Evolutionary conservation across 2,797 vertebrate species (phyloP).

Genomic region (Dallia pectoralis): DNA sequence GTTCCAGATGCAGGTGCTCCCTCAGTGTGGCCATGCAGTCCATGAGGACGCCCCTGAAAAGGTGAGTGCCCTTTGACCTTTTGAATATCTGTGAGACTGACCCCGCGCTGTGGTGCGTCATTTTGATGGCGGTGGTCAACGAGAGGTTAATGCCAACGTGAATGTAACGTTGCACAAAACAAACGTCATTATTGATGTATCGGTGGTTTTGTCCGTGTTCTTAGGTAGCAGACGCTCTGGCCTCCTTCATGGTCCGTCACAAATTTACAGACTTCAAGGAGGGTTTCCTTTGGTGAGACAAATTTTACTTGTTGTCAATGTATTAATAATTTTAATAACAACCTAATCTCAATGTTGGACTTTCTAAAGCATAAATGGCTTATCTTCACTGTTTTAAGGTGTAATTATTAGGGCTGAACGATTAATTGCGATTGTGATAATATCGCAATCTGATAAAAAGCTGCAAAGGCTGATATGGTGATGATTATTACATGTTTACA

Average conservation of each 20-base stretch:
- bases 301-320: not conserved
- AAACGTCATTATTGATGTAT: not conserved
- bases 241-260: conserved; percentile 95
- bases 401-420: too few relatives aligned
- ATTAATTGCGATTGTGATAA: too few relatives aligned
- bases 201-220: not conserved
- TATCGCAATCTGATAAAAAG: too few relatives aligned
- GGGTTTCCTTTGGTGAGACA: conserved; percentile 92
- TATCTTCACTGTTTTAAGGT: conserved; percentile 4
- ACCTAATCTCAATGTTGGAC: not conserved
- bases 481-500: too few relatives aligned
- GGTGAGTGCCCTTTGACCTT: conserved; percentile 66
- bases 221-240: conserved; percentile 95
- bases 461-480: too few relatives aligned
- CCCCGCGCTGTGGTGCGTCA: not conserved
- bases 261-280: conserved; percentile 95
- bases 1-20: conserved; percentile 98
- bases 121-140: not conserved
- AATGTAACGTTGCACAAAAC: not conserved
- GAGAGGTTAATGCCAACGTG: not conserved
- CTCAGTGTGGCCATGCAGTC: conserved; percentile 96
- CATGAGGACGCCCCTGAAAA: conserved; percentile 97
- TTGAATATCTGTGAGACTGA: not conserved
- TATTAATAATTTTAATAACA: not conserved
- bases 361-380: not conserved